A percentile compares a stretch with the other conserved stretches of the same genome.
Conservation (phyloP, 2,113 vertebrate genomes). For the Pyxicephalus adspersus region DNA sequence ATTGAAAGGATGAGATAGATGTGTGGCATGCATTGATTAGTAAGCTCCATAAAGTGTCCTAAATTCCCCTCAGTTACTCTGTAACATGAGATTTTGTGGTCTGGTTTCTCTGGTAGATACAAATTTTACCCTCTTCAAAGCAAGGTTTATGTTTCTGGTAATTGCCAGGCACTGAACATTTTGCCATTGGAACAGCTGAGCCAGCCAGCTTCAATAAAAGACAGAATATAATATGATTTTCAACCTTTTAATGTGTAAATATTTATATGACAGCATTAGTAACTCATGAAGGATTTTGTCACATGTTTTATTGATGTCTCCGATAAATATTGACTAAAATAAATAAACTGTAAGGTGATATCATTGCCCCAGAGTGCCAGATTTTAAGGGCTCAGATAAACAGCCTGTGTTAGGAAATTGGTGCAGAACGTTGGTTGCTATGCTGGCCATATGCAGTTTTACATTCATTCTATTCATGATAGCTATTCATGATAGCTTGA, state of each 20-base stretch:
- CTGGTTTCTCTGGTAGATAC: background rate
- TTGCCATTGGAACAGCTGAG: background rate
- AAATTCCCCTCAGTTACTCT: background rate
- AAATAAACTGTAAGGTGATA: background rate
- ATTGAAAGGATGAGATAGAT: slow-evolving; percentile 20
- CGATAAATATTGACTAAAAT: slow-evolving; percentile 1
- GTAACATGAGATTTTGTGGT: background rate
- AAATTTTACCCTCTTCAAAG: background rate
- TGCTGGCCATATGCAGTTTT: too few species aligned
- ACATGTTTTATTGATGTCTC: background rate
- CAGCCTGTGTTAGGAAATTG: too few species aligned
- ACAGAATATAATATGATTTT: background rate
- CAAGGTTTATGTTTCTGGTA: background rate
- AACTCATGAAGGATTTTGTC: background rate
- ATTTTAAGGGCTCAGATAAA: too few species aligned
- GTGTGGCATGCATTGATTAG: background rate
- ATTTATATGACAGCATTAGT: slow-evolving; percentile 4
- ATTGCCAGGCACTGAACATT: background rate
- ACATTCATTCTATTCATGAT: too few species aligned
- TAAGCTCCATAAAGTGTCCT: background rate
- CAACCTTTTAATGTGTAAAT: background rate
- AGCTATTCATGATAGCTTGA: too few species aligned
- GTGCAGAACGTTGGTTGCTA: too few species aligned
- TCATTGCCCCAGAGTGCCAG: background rate
- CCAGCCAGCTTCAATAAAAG: background rate